These are phyloP conservation scores for Mionectes olivaceus DNA, from an alignment of 2,797 vertebrate genomes.

Conservation along the genomic window DNA sequence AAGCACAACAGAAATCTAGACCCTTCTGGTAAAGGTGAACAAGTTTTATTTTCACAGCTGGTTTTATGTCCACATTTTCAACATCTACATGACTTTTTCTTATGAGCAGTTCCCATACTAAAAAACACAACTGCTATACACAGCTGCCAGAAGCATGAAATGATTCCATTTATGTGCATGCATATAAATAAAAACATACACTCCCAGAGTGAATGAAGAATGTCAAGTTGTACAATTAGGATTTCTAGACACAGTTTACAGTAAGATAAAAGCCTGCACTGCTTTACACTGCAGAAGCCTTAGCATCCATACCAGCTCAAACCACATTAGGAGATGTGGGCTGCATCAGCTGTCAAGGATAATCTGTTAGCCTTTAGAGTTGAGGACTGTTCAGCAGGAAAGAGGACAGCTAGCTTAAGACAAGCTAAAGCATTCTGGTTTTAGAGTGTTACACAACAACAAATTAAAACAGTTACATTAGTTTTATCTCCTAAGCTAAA, in stretches of 20 bases:
- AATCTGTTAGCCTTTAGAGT: background rate
- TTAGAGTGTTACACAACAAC: background rate
- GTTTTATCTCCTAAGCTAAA: background rate
- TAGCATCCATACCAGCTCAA: background rate
- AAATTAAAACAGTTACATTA: background rate
- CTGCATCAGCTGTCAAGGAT: background rate
- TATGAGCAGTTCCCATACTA: background rate
- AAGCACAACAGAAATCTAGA: constrained; percentile 56
- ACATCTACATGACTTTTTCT: background rate
- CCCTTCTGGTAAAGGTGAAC: constrained; percentile 52
- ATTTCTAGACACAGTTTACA: background rate
- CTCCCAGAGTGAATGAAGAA: background rate
- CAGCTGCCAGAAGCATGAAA: background rate
- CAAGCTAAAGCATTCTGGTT: background rate
- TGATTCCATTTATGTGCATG: background rate
- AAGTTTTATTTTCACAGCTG: constrained; percentile 74
- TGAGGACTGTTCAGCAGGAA: background rate
- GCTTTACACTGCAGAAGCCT: background rate
- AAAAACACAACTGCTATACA: background rate
- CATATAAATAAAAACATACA: background rate
- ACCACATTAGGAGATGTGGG: background rate
- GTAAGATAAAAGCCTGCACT: background rate
- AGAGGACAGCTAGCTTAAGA: background rate
- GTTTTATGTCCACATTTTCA: constrained; percentile 23
- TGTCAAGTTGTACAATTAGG: background rate